These are phyloP conservation scores for Malthinus flaveolus DNA, from an alignment of 2,888 invertebrate genomes.

Conservation along the genomic window DNA sequence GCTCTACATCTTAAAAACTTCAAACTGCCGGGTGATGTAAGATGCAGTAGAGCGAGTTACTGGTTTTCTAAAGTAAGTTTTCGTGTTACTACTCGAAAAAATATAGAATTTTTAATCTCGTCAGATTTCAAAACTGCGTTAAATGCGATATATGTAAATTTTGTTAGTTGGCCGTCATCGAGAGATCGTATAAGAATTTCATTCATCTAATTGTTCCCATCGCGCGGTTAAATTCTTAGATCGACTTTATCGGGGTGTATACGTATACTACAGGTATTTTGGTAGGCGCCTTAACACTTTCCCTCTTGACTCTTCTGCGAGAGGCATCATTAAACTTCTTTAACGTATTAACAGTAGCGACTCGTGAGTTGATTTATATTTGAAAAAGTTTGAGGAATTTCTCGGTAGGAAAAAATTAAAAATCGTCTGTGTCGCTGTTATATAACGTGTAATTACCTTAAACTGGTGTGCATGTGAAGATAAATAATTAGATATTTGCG, in stretches of 20 bases:
- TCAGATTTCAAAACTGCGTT: neutral
- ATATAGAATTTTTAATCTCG: neutral
- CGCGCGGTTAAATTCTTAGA: constrained; percentile 5
- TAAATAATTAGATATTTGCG: too few species aligned
- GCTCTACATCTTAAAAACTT: too few species aligned
- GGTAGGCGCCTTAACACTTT: constrained; percentile 17
- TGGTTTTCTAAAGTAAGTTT: too few species aligned
- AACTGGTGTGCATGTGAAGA: too few species aligned
- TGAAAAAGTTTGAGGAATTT: neutral
- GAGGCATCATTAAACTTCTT: constrained; percentile 11
- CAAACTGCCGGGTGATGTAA: too few species aligned
- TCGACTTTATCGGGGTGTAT: constrained; percentile 8
- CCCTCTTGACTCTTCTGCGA: constrained; percentile 3
- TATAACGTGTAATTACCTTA: too few species aligned
- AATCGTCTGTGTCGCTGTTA: too few species aligned
- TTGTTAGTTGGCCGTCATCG: neutral
- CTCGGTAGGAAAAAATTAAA: neutral
- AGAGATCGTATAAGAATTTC: neutral
- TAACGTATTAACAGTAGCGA: constrained; percentile 9
- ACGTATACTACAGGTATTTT: constrained; percentile 15
- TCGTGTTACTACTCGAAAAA: neutral
- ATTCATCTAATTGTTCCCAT: constrained; percentile 13
- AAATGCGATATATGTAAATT: neutral
- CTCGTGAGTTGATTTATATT: constrained; percentile 4
- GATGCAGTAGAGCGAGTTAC: too few species aligned